phyloP scores from a whole-genome alignment of 2,797 vertebrate species.

The Hypotaenidia philippensis region DNA sequence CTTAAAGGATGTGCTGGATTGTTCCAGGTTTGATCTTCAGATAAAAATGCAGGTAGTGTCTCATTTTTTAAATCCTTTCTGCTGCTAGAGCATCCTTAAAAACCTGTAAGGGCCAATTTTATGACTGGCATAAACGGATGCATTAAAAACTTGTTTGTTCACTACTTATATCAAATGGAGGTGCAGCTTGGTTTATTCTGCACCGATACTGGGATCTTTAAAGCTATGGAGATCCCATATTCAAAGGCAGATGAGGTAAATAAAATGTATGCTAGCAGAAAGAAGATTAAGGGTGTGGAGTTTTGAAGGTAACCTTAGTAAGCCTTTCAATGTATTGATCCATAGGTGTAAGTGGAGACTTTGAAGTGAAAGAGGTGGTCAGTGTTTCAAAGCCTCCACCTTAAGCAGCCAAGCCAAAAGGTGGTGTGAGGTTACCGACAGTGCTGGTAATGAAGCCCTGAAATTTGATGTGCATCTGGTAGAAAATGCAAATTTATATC shows the following conservation, averaged over 20 bases:
- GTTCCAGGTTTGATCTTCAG: neutral
- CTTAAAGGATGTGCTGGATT: neutral
- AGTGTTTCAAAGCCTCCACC: neutral
- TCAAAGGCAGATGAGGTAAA: neutral
- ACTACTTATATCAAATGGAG: neutral
- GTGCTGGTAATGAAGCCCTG: neutral
- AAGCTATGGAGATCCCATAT: neutral
- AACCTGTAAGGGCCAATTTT: neutral
- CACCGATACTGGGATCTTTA: neutral
- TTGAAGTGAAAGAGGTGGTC: neutral
- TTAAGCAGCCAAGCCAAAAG: neutral
- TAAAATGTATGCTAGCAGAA: neutral
- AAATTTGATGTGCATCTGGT: neutral
- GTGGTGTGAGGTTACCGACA: neutral
- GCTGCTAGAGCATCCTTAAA: neutral
- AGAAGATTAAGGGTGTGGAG: neutral
- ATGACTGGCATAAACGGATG: neutral
- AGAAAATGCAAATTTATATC: neutral
- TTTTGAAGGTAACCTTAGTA: neutral
- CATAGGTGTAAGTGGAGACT: fast-evolving
- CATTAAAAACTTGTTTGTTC: neutral
- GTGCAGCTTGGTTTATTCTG: neutral
- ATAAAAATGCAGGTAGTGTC: neutral
- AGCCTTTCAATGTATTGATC: neutral
- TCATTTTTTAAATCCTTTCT: neutral